These are phyloP conservation scores for Acleris holmiana DNA, from an alignment of 2,888 invertebrate genomes.

Conservation along the genomic window DNA sequence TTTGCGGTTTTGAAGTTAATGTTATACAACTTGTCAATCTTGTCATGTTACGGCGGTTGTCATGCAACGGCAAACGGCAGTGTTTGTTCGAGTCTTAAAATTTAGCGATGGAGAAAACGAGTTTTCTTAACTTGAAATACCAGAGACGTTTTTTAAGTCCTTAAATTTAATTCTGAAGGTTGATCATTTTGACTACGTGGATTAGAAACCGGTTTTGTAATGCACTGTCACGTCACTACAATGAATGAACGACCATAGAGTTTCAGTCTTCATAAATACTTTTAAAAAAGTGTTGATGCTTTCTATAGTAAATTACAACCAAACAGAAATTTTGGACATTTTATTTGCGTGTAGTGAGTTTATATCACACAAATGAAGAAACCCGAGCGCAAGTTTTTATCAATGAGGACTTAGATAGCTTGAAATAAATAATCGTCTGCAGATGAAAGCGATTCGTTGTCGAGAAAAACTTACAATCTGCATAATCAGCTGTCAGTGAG, in stretches of 20 bases:
- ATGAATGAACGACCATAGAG: slow-evolving; percentile 67
- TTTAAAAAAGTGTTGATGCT: slow-evolving; percentile 83
- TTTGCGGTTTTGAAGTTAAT: slow-evolving; percentile 15
- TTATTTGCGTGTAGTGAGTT: slow-evolving; percentile 71
- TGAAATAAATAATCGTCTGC: slow-evolving; percentile 66
- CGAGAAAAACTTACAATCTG: slow-evolving; percentile 83
- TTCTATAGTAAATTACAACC: slow-evolving; percentile 83
- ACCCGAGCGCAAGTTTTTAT: slow-evolving; percentile 60
- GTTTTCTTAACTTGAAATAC: background rate
- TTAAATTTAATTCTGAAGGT: slow-evolving; percentile 2
- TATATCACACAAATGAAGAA: slow-evolving; percentile 73
- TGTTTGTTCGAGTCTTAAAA: background rate
- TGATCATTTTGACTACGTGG: slow-evolving; percentile 25
- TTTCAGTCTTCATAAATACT: slow-evolving; percentile 68
- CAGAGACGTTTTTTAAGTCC: slow-evolving; percentile 5
- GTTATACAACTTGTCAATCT: background rate
- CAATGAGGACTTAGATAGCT: slow-evolving; percentile 57
- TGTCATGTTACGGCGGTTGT: background rate
- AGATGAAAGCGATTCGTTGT: slow-evolving; percentile 79
- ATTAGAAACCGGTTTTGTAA: slow-evolving; percentile 33
- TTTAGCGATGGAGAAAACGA: background rate
- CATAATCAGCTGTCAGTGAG: slow-evolving; percentile 85
- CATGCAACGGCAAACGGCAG: background rate
- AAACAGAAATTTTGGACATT: slow-evolving; percentile 80
- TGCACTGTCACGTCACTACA: slow-evolving; percentile 50